Conservation (phyloP, 2,888 invertebrate species). For the Drosophila bunnanda region DNA sequence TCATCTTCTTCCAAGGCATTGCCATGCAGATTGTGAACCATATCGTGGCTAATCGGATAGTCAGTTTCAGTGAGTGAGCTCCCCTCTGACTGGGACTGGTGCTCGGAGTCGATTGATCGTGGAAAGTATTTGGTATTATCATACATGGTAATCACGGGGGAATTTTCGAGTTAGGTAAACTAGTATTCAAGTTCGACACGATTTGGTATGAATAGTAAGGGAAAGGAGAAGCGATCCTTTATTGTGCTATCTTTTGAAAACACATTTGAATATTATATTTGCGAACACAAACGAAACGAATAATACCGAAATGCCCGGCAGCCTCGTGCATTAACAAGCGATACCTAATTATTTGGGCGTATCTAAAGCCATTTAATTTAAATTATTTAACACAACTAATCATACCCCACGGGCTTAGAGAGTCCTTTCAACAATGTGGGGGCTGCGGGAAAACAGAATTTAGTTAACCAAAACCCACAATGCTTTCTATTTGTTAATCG, state of each 20-base stretch:
- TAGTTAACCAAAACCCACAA: constrained; percentile 19
- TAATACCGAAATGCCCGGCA: neutral
- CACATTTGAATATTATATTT: neutral
- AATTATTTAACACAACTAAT: constrained; percentile 14
- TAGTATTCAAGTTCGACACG: neutral
- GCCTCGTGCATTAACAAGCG: neutral
- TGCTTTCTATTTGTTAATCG: constrained; percentile 69
- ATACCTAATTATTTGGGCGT: constrained; percentile 8
- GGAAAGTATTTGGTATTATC: constrained; percentile 22
- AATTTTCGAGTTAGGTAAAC: neutral
- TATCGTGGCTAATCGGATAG: constrained; percentile 2
- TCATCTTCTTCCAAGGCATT: neutral
- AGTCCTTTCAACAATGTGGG: constrained; percentile 15
- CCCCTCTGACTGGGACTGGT: neutral
- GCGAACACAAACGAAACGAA: neutral
- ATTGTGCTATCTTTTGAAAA: neutral
- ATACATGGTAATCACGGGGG: constrained; percentile 12
- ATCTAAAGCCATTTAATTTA: constrained; percentile 6
- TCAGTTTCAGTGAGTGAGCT: neutral
- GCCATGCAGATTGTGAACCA: constrained; percentile 15
- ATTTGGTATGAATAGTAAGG: neutral
- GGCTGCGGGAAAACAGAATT: constrained; percentile 1
- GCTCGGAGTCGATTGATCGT: constrained; percentile 19
- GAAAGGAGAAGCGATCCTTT: neutral
- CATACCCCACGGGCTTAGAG: constrained; percentile 7